These are phyloP conservation scores for Buceros bicornis DNA, from an alignment of 2,797 vertebrate species.

Conservation along the genomic window DNA sequence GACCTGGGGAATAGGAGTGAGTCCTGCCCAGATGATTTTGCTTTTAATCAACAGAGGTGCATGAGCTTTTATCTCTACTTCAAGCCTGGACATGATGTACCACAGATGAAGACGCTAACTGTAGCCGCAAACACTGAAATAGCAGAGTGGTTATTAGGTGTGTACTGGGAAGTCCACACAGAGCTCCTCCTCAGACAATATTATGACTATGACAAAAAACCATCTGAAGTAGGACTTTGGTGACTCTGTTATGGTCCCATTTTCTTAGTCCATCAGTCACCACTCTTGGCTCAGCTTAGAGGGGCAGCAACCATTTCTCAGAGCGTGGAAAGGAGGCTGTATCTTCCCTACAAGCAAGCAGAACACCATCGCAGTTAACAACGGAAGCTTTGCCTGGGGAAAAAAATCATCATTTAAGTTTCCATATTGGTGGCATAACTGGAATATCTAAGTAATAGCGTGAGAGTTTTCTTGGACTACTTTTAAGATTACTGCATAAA, in stretches of 20 bases:
- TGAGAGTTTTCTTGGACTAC: slow-evolving; percentile 55
- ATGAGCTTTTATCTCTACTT: background rate
- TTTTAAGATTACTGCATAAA: slow-evolving; percentile 50
- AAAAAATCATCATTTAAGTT: slow-evolving; percentile 49
- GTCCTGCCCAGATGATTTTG: background rate
- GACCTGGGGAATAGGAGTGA: background rate
- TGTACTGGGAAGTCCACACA: background rate
- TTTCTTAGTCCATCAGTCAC: background rate
- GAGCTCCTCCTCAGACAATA: background rate
- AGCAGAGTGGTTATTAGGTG: background rate
- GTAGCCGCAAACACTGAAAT: background rate
- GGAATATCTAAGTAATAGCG: slow-evolving; percentile 60
- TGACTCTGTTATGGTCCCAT: background rate
- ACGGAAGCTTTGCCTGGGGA: slow-evolving; percentile 26
- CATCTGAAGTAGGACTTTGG: background rate
- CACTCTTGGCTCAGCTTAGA: background rate
- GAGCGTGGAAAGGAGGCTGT: background rate
- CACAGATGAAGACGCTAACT: background rate
- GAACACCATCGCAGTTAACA: background rate
- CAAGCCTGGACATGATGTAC: background rate
- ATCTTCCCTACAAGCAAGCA: background rate
- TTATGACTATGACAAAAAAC: background rate
- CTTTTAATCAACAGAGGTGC: background rate
- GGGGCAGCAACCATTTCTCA: background rate
- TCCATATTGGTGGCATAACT: slow-evolving; percentile 57